Base-by-base conservation (phyloP, 2,888 invertebrate species). In the Matsumyia berberina region DNA sequence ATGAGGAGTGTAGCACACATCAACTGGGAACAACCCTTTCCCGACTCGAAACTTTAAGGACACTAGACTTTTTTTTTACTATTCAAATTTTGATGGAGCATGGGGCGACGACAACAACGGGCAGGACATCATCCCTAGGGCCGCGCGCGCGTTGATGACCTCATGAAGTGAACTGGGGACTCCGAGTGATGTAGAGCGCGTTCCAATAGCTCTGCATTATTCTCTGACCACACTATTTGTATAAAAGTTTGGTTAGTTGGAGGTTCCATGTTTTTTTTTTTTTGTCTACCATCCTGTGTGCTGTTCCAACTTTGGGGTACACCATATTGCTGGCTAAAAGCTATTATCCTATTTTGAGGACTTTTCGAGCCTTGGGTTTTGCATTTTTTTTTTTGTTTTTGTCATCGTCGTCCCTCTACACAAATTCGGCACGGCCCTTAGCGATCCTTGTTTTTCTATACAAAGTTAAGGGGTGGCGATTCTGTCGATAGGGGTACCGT, bases 221-320 rank as follows among this genome's bases (percentile, higher is more conserved):
- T 58, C 80, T 70, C 62, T 70, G 70, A 85, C 79, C 85, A 69
- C 80, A 80, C 57, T 85, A 74, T 85, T 85, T 80, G 55, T 85
- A 76, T 70, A 85, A 80, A 85, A 80, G 80, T 80, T 85, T 80
- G 58, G 51, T 85, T 80, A 76, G 74, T 80, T 70, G 46, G 78
- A 53, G 55, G 57, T 74, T 64, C 64, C 9, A 17, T 46, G 31
- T n/a, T 31, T 15, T 31, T 74, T 37, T 42, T 58, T 53, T 58
- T 62, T 58, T 53, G 35, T 33, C 6, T 35, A 12, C 37, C 46
- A 44, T 58, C 57, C 24, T 24, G 24, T 24, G 24, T 11, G 11
- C 29, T 29, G 58, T 51, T 49, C 19, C 12, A 33, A 57, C 51
- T 31, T 44, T 55, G 49, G 57, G 33, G 42, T 64, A 66, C 82